phyloP scores from a whole-genome alignment of 2,113 vertebrate species.

The Pituophis catenifer region DNA sequence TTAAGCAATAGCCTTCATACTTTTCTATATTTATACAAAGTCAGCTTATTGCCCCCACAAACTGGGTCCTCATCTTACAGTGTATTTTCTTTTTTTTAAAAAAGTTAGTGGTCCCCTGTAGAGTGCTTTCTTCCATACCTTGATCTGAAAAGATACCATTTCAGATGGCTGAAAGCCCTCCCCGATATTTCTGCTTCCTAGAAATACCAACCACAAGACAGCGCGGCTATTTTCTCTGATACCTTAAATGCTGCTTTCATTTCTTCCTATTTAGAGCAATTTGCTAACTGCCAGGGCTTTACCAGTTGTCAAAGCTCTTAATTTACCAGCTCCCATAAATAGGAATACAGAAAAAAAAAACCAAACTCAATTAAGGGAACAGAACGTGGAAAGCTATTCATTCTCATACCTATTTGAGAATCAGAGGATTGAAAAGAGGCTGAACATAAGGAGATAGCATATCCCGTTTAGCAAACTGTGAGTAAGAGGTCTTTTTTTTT shows the following conservation, averaged over 20 bases:
- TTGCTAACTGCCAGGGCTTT: neutral
- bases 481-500: neutral
- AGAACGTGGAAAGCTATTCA: neutral
- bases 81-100: neutral
- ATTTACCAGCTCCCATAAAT: neutral
- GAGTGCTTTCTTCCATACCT: neutral
- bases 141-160: neutral
- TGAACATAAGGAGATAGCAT: neutral
- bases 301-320: neutral
- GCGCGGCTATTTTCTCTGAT: neutral
- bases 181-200: neutral
- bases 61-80: neutral
- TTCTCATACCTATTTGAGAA: neutral
- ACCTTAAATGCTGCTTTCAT: neutral
- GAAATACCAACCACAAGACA: neutral
- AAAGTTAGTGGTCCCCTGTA: neutral
- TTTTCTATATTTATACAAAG: no score
- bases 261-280: neutral
- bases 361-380: neutral
- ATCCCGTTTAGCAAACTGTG: neutral
- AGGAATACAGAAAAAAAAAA: neutral
- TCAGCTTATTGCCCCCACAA: no score
- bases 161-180: neutral
- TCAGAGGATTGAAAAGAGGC: neutral
- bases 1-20: no score